Base-by-base conservation (phyloP, 1,140 invertebrate genomes). In the Cardiocondyla obscurior region DNA sequence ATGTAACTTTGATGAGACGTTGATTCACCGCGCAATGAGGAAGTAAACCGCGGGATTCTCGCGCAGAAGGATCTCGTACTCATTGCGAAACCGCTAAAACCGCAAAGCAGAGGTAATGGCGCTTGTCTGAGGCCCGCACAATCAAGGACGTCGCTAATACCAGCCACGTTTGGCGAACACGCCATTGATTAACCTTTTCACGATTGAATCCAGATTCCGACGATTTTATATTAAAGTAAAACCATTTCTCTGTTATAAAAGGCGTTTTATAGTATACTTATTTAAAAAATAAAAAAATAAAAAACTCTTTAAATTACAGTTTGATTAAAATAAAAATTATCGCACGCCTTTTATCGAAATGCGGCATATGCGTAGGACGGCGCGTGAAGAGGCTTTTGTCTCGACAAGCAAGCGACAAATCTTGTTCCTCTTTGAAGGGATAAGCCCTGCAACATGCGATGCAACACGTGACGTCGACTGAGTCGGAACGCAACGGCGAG, bases 21-120 rank as follows among this genome's bases (percentile, higher is more conserved):
- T 88, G 87, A 89, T 86, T 89, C 84, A 89, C 84, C 87, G 64
- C 76, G 85, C 85, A 88, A 89, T 84, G 84, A 89, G 87, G 87
- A 89, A 89, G 84, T 73, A 62, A 65, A 76, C 51, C 57, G 33
- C 73, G 60, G 58, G 49, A 88, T 81, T 74, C 82, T 86, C 53
- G 84, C 60, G 65, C 67, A 79, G 74, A 85, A 86, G 86, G 86
- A 79, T 77, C 79, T 64, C 70, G 65, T 83, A 72, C 87, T 79
- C 85, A 79, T 88, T 84, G 81, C 83, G 74, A 89, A 88, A 88
- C 85, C 87, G 58, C 85, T 82, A 86, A 67, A 86, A 86, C 85
- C 85, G 55, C 85, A 86, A 64, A 86, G 67, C 82, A 77, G 84
- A 83, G 84, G 77, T 83, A 86, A 86, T 86, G 49, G 51, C 85